phyloP scores from a whole-genome alignment of 2,888 invertebrate genomes.

The Teleogryllus oceanicus region DNA sequence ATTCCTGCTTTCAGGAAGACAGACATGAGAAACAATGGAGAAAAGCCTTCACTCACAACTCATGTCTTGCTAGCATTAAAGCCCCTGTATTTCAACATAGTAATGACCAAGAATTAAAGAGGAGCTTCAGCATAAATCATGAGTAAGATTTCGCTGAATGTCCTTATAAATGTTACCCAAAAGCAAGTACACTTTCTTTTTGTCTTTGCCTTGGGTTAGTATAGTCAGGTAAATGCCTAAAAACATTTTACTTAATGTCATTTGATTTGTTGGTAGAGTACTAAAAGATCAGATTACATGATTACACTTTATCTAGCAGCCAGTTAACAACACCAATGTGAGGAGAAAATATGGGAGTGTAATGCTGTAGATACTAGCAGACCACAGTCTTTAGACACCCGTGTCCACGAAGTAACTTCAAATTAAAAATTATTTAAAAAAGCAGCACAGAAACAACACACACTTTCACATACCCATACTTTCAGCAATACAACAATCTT shows the following conservation, averaged over 20 bases:
- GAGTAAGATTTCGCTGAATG: neutral
- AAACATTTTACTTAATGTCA: neutral
- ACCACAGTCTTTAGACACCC: neutral
- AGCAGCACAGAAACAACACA: neutral
- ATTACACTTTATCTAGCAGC: neutral
- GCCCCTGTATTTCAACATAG: neutral
- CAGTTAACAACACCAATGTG: constrained; percentile 18
- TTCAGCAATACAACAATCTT: neutral
- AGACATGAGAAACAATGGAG: constrained; percentile 6
- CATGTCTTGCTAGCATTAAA: neutral
- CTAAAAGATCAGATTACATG: constrained; percentile 10
- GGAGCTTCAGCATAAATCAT: neutral
- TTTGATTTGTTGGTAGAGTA: neutral
- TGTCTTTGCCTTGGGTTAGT: neutral
- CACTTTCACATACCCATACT: constrained; percentile 1
- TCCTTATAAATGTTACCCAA: neutral
- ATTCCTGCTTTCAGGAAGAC: constrained; percentile 18
- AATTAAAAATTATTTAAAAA: constrained; percentile 3
- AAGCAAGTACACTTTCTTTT: neutral
- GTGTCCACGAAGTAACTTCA: neutral
- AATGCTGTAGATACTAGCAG: neutral
- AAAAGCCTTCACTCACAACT: neutral
- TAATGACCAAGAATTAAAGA: neutral
- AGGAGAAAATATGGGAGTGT: constrained; percentile 2
- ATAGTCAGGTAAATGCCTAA: neutral